These are phyloP conservation scores for Otus sunia DNA, from an alignment of 2,113 vertebrate genomes.

Conservation along the genomic window DNA sequence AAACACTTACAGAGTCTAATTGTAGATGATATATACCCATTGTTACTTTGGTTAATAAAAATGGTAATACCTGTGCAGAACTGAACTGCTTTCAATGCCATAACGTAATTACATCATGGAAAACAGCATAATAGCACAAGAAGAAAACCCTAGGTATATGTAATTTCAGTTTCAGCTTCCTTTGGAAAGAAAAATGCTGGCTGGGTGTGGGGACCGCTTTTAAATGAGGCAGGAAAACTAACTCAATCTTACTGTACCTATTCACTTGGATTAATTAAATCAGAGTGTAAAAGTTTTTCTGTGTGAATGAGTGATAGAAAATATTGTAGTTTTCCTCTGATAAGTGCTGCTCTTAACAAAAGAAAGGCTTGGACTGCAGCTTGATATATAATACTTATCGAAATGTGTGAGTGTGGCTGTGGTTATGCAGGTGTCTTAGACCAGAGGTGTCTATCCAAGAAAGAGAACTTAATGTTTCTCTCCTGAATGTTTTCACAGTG, in stretches of 20 bases:
- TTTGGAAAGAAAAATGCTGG: background rate
- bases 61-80: slow-evolving; percentile 7
- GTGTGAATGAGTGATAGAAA: background rate
- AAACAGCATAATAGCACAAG: background rate
- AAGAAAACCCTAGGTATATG: background rate
- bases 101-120: background rate
- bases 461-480: background rate
- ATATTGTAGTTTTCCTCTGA: background rate
- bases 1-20: background rate
- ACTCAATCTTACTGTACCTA: background rate
- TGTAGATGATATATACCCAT: background rate
- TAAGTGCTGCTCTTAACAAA: background rate
- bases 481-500: background rate
- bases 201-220: background rate
- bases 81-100: background rate
- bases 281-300: background rate
- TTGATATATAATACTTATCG: background rate
- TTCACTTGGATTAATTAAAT: background rate
- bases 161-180: background rate
- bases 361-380: background rate
- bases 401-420: background rate
- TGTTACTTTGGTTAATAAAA: slow-evolving; percentile 17
- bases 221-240: background rate
- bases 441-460: background rate
- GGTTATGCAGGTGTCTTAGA: background rate